Percentiles rank a stretch among this genome's conserved stretches.
phyloP scores from a whole-genome alignment of 2,113 vertebrate genomes.

The Rallus limicola region DNA sequence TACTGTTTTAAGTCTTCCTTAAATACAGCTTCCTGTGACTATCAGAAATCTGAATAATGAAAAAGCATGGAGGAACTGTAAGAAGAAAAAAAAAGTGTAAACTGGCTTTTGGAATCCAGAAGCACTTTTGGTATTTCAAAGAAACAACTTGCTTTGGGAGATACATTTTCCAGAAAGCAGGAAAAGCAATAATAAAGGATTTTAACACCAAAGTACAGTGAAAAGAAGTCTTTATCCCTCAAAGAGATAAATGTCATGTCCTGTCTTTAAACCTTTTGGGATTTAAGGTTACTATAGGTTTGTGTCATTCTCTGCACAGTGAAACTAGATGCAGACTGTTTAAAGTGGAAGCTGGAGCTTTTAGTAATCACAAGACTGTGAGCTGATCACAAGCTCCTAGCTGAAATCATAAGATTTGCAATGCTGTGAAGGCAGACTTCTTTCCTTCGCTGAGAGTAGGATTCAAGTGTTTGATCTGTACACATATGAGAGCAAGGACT shows the following conservation, averaged over 20 bases:
- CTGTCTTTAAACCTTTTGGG: not conserved
- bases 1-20: not conserved
- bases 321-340: not conserved
- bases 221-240: not conserved
- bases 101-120: not conserved
- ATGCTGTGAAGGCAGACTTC: not conserved
- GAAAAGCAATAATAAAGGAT: not conserved
- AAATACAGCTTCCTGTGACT: not conserved
- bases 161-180: not conserved
- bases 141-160: fast-evolving
- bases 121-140: not conserved
- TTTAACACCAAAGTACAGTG: not conserved
- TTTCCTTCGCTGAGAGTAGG: not conserved
- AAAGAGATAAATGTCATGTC: not conserved
- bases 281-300: not conserved
- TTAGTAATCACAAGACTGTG: not conserved
- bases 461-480: not conserved
- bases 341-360: conserved; percentile 7
- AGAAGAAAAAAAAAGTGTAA: not conserved
- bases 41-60: not conserved
- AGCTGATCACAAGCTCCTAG: not conserved
- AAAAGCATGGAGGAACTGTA: not conserved
- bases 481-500: not conserved
- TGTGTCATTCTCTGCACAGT: not conserved
- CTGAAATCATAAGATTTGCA: not conserved